These are phyloP conservation scores for Ennomos fuscantarius DNA, from an alignment of 2,888 invertebrate genomes.

Conservation along the genomic window DNA sequence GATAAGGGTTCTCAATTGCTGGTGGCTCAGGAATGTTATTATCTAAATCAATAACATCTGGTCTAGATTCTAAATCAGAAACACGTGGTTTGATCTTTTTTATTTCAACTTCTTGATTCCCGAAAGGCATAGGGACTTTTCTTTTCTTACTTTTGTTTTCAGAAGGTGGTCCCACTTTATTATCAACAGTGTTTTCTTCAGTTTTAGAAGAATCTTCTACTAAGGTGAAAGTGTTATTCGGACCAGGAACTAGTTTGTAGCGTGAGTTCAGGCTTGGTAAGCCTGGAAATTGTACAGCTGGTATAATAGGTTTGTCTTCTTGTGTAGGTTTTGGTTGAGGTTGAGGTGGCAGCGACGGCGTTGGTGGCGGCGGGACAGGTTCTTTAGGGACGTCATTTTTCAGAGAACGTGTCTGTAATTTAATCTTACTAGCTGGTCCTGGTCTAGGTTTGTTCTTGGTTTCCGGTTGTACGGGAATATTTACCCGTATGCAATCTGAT, in stretches of 20 bases:
- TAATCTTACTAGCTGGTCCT: conserved; percentile 75
- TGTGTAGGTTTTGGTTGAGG: conserved; percentile 23
- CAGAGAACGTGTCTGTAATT: conserved; percentile 34
- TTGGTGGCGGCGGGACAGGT: conserved; percentile 22
- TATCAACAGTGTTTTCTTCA: conserved; percentile 10
- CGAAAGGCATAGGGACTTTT: conserved; percentile 15
- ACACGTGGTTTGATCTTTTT: conserved; percentile 31
- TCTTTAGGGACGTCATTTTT: conserved; percentile 30
- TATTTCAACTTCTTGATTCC: background rate
- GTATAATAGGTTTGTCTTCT: conserved; percentile 31
- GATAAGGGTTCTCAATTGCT: conserved; percentile 2
- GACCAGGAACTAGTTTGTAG: conserved; percentile 73
- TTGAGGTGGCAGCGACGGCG: no score
- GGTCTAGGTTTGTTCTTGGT: conserved; percentile 61
- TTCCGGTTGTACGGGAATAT: conserved; percentile 35
- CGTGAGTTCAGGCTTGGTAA: conserved; percentile 64
- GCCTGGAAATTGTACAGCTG: conserved; percentile 57
- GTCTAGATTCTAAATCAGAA: conserved; percentile 23
- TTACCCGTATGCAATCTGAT: conserved; percentile 13
- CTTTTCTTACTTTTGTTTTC: conserved; percentile 34
- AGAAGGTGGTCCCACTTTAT: conserved; percentile 1
- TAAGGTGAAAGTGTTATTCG: conserved; percentile 72
- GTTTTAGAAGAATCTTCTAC: conserved; percentile 56
- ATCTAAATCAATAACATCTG: conserved; percentile 51
- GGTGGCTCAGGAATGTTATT: conserved; percentile 26